These are phyloP conservation scores for Setipinna tenuifilis DNA, from an alignment of 2,797 vertebrate genomes.

Conservation along the genomic window DNA sequence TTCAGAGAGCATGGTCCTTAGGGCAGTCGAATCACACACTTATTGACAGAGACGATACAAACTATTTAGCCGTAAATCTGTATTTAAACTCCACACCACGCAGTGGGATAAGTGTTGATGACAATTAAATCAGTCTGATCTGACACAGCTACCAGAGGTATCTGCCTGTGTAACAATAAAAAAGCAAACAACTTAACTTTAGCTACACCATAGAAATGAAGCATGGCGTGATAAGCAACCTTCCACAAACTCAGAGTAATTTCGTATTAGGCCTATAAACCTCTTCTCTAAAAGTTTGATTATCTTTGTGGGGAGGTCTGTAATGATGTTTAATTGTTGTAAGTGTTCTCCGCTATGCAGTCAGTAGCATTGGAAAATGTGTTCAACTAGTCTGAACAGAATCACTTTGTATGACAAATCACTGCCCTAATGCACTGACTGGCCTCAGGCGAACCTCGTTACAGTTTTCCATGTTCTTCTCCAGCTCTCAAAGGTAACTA, in stretches of 20 bases:
- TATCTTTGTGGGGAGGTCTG: not conserved
- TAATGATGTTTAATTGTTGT: not conserved
- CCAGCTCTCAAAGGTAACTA: constrained; percentile 45
- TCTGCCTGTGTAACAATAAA: not conserved
- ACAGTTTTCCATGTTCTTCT: constrained; percentile 36
- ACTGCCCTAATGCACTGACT: not conserved
- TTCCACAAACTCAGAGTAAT: not conserved
- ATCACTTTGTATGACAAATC: not conserved
- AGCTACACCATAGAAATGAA: no score
- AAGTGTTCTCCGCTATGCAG: not conserved
- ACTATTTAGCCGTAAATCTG: not conserved
- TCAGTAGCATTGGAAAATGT: not conserved
- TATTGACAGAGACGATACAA: not conserved
- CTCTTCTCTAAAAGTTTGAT: not conserved
- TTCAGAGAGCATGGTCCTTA: not conserved
- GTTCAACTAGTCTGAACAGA: not conserved
- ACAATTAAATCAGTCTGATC: not conserved
- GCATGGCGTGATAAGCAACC: no score
- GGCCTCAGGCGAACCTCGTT: not conserved
- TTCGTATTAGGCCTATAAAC: not conserved
- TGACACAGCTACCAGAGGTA: not conserved
- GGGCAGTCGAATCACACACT: not conserved
- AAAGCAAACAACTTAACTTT: no score
- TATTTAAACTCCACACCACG: no score
- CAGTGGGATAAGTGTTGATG: not conserved